phyloP scores from a whole-genome alignment of 1,140 invertebrate species.

The Microplitis demolitor region DNA sequence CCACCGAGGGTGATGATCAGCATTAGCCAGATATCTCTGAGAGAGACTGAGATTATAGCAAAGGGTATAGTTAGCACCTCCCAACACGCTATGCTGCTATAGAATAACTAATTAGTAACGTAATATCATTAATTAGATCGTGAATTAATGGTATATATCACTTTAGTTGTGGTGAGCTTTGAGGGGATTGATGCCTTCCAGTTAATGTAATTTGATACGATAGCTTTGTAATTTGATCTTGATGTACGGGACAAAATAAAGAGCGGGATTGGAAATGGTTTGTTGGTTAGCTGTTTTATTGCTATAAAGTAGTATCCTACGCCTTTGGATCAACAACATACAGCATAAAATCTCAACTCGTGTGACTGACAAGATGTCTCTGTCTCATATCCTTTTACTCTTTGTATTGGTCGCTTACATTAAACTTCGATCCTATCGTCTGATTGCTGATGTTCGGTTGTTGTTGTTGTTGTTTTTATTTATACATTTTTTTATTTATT shows the following conservation, averaged over 20 bases:
- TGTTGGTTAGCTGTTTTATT: too few relatives aligned
- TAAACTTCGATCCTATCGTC: too few relatives aligned
- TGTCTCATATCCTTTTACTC: constrained; percentile 27
- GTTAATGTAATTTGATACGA: background rate
- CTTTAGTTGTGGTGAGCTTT: background rate
- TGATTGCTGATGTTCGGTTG: too few relatives aligned
- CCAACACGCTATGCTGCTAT: background rate
- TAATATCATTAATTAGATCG: constrained; percentile 1
- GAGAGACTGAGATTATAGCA: background rate
- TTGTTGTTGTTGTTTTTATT: too few relatives aligned
- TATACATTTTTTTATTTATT: too few relatives aligned
- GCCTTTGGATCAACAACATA: constrained; percentile 16
- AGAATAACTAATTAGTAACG: constrained; percentile 1
- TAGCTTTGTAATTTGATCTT: background rate
- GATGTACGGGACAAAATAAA: background rate
- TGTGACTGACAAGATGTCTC: constrained; percentile 43
- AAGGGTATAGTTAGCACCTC: background rate
- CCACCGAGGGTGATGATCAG: background rate
- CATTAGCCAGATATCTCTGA: background rate
- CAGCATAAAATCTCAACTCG: constrained; percentile 21
- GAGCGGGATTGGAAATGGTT: too few relatives aligned
- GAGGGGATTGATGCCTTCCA: too few relatives aligned
- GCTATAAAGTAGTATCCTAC: constrained; percentile 10
- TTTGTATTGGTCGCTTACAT: background rate
- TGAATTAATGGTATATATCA: background rate